A percentile compares a stretch with the other conserved stretches of the same genome.
Conservation (phyloP, 2,113 vertebrate species). For the Carettochelys insculpta region DNA sequence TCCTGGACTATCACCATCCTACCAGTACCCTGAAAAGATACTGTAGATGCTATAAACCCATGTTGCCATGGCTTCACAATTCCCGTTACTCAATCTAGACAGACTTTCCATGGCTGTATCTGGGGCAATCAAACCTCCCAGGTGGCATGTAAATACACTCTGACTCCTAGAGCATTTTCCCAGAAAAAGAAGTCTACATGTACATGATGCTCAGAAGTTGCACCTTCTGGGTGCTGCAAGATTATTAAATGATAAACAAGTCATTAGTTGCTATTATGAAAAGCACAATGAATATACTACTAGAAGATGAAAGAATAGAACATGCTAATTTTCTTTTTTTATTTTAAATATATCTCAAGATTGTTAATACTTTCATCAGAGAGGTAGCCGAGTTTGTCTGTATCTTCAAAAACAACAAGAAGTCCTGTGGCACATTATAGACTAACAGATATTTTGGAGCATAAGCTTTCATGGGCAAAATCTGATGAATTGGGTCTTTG, state of each 20-base stretch:
- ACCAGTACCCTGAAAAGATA: neutral
- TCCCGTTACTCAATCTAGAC: neutral
- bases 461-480: no score
- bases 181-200: neutral
- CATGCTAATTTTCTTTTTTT: neutral
- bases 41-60: neutral
- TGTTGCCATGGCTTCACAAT: neutral
- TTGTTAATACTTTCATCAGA: conserved; percentile 20
- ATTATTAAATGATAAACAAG: neutral
- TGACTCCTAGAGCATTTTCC: neutral
- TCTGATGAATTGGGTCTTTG: no score
- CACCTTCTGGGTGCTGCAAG: neutral
- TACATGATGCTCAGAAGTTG: neutral
- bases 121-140: neutral
- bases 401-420: no score
- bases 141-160: neutral
- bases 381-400: no score
- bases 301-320: neutral
- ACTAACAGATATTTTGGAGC: no score
- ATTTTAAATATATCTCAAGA: neutral
- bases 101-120: neutral
- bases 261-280: neutral
- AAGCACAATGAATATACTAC: neutral
- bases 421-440: no score
- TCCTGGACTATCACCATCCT: neutral